These are phyloP conservation scores for Drosophila niveifrons DNA, from an alignment of 2,888 invertebrate species.

Conservation along the genomic window DNA sequence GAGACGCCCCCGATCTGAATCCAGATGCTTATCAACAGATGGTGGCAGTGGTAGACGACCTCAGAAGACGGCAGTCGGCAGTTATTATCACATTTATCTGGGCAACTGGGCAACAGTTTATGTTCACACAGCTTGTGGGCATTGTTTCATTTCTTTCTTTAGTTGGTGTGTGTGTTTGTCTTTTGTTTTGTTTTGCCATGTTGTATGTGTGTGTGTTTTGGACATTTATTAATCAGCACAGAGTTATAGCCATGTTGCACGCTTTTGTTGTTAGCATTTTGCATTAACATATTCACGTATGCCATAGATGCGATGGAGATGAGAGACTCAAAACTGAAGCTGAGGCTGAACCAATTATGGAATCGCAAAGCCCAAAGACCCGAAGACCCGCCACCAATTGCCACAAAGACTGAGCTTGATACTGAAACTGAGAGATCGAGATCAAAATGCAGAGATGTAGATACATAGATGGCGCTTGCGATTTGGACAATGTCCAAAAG, in stretches of 20 bases:
- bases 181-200: conserved; percentile 18
- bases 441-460: neutral
- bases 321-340: neutral
- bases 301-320: conserved; percentile 5
- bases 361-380: conserved; percentile 28
- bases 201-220: conserved; percentile 16
- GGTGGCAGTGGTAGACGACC: neutral
- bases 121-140: conserved; percentile 11
- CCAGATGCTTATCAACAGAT: conserved; percentile 19
- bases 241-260: conserved; percentile 48
- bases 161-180: neutral
- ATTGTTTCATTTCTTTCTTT: conserved; percentile 22
- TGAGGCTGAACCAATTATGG: conserved; percentile 55
- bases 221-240: conserved; percentile 60
- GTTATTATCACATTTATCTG: conserved; percentile 29
- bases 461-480: conserved; percentile 1
- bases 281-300: conserved; percentile 66
- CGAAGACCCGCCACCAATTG: neutral
- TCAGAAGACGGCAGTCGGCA: neutral
- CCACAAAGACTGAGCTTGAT: neutral
- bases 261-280: conserved; percentile 65
- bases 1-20: conserved; percentile 12
- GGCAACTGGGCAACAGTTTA: neutral
- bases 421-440: conserved; percentile 3
- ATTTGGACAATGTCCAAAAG: conserved; percentile 34